Conservation (phyloP, 2,113 vertebrate genomes). For the Sturnira hondurensis region DNA sequence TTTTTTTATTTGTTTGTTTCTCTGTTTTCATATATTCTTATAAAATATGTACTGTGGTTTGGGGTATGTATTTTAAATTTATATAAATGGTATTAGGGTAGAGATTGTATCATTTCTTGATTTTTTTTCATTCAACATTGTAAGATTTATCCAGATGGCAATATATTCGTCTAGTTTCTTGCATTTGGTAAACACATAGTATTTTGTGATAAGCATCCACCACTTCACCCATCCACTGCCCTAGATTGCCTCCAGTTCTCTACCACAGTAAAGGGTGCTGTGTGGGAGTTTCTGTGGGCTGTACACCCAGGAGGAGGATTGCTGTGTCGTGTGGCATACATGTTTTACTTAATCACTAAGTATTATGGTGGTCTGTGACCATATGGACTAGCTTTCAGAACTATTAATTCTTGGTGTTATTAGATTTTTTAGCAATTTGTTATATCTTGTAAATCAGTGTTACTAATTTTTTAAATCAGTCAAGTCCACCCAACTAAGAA, state of each 20-base stretch:
- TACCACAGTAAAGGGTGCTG: background rate
- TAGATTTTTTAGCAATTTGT: background rate
- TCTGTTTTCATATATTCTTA: slow-evolving; percentile 21
- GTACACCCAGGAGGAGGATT: background rate
- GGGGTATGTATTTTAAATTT: background rate
- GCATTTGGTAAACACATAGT: background rate
- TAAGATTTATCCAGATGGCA: background rate
- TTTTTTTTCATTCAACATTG: background rate
- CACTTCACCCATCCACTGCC: background rate
- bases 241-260: background rate
- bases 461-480: slow-evolving; percentile 11
- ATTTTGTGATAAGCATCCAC: background rate
- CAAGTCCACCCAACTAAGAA: background rate
- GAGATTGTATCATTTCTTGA: background rate
- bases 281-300: slow-evolving; percentile 15
- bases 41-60: background rate
- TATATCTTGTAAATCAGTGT: background rate
- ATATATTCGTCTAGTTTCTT: background rate
- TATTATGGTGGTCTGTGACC: background rate
- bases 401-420: background rate
- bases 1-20: background rate
- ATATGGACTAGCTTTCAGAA: background rate
- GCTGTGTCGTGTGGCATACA: background rate
- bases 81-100: background rate
- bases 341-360: background rate